A percentile compares a stretch with the other conserved stretches of the same genome.
phyloP scores from a whole-genome alignment of 2,797 vertebrate genomes.

The Erithacus rubecula region DNA sequence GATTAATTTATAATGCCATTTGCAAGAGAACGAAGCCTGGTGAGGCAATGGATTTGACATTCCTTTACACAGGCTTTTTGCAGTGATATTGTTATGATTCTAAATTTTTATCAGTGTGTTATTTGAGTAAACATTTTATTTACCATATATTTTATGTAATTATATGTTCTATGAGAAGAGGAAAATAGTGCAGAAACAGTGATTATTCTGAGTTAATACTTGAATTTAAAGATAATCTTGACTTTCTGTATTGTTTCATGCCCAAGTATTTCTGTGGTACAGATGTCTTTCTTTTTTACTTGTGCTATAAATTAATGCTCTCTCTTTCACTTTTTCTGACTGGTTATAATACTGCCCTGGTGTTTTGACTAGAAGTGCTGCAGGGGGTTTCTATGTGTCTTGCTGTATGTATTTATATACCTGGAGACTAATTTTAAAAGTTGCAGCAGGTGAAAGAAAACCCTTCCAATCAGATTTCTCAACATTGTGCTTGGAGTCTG shows the following conservation, averaged over 20 bases:
- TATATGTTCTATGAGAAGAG: conserved; percentile 8
- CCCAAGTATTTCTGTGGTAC: neutral
- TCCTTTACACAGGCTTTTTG: neutral
- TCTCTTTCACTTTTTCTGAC: neutral
- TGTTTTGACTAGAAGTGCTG: conserved; percentile 1
- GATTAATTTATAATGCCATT: conserved; percentile 53
- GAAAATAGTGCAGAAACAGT: conserved; percentile 35
- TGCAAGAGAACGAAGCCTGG: neutral
- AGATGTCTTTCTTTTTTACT: neutral
- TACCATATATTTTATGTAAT: conserved; percentile 53
- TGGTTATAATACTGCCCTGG: neutral
- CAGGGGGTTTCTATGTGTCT: neutral
- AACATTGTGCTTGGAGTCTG: neutral
- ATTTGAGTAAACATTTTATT: conserved; percentile 67
- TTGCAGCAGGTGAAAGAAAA: neutral
- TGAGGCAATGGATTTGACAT: neutral
- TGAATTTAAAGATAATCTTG: conserved; percentile 55
- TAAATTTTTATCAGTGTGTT: conserved; percentile 47
- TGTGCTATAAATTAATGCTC: neutral
- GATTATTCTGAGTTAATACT: conserved; percentile 50
- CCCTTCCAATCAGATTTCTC: conserved; percentile 14
- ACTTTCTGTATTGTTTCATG: neutral
- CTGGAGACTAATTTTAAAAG: neutral
- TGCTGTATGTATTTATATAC: neutral
- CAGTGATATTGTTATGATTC: neutral